phyloP scores from a whole-genome alignment of 2,113 vertebrate genomes.

The Alectura lathami region DNA sequence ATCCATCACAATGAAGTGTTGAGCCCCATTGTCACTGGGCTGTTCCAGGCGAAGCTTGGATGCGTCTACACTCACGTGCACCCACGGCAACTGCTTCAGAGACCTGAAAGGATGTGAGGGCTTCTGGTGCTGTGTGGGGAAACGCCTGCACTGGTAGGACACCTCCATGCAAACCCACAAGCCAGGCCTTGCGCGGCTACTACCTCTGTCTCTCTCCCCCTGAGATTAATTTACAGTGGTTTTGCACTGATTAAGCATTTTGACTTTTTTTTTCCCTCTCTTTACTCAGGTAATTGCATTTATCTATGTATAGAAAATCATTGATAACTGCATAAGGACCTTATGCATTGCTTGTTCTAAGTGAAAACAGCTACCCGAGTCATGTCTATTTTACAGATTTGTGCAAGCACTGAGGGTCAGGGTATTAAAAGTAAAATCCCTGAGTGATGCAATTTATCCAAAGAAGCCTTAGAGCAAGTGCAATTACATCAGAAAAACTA shows the following conservation, averaged over 20 bases:
- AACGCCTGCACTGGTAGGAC: fast-evolving
- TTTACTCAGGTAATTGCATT: background rate
- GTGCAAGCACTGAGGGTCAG: background rate
- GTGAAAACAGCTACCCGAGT: background rate
- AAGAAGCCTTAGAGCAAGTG: background rate
- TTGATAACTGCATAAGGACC: background rate
- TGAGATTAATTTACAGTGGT: background rate
- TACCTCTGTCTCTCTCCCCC: background rate
- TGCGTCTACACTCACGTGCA: background rate
- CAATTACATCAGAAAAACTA: background rate
- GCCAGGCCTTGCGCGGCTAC: background rate
- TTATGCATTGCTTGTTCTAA: background rate
- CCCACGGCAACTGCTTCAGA: background rate
- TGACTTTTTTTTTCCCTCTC: background rate
- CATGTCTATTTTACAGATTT: background rate
- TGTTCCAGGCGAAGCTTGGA: background rate
- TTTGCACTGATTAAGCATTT: background rate
- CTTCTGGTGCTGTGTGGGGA: background rate
- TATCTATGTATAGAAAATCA: background rate
- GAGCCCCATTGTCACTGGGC: background rate
- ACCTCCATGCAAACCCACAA: background rate
- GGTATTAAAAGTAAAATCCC: background rate
- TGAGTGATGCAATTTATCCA: background rate
- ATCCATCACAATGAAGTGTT: background rate
- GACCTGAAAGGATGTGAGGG: background rate